Evolutionary conservation across 2,888 invertebrate genomes (phyloP).

Genomic region (Pecten maximus): DNA sequence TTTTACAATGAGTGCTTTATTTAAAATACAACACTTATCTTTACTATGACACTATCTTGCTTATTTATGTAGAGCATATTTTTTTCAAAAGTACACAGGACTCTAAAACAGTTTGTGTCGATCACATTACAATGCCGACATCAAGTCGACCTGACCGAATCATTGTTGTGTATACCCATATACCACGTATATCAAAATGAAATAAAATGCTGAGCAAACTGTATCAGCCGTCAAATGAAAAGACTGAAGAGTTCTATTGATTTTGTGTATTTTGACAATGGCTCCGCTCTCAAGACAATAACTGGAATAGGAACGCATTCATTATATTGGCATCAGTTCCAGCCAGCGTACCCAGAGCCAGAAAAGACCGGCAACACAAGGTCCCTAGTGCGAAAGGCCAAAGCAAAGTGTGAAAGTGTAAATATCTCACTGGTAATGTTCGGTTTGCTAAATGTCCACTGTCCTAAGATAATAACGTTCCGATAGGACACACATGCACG

Average conservation of each 20-base stretch:
- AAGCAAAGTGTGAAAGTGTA: constrained; percentile 29
- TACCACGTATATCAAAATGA: constrained; percentile 24
- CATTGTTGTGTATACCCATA: not conserved
- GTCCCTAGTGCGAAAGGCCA: constrained; percentile 28
- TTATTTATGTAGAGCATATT: not conserved
- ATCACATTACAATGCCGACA: not conserved
- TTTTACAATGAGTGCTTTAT: no score
- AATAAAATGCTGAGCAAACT: constrained; percentile 20
- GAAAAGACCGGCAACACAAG: not conserved
- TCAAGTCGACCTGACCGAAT: not conserved
- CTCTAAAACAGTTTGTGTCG: not conserved
- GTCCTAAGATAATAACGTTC: not conserved
- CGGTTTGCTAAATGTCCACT: not conserved
- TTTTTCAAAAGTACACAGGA: not conserved
- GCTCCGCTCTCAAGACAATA: constrained; percentile 15
- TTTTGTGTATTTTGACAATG: constrained; percentile 22
- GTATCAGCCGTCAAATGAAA: constrained; percentile 24
- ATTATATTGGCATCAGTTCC: constrained; percentile 18
- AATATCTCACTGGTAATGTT: not conserved
- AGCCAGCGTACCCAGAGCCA: not conserved
- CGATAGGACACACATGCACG: not conserved
- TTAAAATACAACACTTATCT: no score
- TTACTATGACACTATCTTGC: no score
- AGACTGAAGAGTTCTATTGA: not conserved
- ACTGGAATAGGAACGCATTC: not conserved